phyloP scores from a whole-genome alignment of 1,140 invertebrate genomes.

The Leptinotarsa texana region DNA sequence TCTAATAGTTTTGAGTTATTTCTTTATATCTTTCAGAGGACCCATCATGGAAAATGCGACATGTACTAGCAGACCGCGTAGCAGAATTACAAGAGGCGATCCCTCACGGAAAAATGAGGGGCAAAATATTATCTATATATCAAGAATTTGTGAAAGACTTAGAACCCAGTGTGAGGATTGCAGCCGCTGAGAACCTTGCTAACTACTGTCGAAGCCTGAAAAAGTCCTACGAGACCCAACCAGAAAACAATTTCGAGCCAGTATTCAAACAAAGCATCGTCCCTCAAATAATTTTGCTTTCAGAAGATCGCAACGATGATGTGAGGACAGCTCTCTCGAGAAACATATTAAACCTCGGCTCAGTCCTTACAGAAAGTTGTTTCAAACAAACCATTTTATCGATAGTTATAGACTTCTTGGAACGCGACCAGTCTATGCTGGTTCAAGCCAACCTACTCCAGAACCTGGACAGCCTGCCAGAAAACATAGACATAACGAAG shows the following conservation, averaged over 20 bases:
- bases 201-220: conserved; percentile 41
- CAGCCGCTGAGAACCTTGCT: conserved; percentile 42
- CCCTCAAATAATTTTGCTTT: conserved; percentile 41
- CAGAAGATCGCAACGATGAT: conserved; percentile 41
- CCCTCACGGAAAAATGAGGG: conserved; percentile 28
- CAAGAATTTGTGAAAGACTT: conserved; percentile 42
- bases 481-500: conserved; percentile 35
- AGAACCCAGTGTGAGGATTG: conserved; percentile 44
- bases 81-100: conserved; percentile 40
- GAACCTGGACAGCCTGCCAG: conserved; percentile 42
- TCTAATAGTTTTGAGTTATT: background rate
- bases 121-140: conserved; percentile 38
- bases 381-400: conserved; percentile 45
- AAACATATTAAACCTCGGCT: conserved; percentile 41
- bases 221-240: conserved; percentile 33
- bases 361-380: conserved; percentile 38
- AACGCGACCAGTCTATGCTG: conserved; percentile 41
- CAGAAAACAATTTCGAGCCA: conserved; percentile 42
- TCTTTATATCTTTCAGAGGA: conserved; percentile 37
- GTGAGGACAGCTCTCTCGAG: conserved; percentile 43
- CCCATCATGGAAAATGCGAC: conserved; percentile 47
- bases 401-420: conserved; percentile 39
- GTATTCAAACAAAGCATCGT: conserved; percentile 45
- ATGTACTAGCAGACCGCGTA: conserved; percentile 42
- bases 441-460: conserved; percentile 47